Evolutionary conservation across 2,888 invertebrate genomes (phyloP).

Genomic region (Mesorhabditis sp.): DNA sequence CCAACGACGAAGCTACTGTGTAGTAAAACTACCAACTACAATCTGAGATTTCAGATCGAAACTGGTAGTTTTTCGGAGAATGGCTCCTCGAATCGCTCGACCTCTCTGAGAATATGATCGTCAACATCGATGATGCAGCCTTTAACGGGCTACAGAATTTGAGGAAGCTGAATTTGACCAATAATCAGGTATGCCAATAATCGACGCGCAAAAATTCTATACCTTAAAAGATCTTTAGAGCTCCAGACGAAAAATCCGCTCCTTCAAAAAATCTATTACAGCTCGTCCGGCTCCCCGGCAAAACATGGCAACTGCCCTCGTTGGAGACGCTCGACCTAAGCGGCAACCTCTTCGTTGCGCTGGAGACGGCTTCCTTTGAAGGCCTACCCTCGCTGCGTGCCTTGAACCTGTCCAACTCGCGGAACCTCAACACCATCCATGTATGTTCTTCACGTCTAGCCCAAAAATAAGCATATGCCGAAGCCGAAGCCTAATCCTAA

Average conservation of each 20-base stretch:
- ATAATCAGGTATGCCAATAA: slow-evolving; percentile 20
- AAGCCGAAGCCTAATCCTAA: too few relatives aligned
- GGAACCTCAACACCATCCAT: slow-evolving; percentile 31
- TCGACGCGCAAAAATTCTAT: not conserved
- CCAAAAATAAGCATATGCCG: too few relatives aligned
- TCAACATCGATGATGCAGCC: slow-evolving; percentile 34
- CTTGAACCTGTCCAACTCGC: slow-evolving; percentile 28
- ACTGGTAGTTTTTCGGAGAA: slow-evolving; percentile 36
- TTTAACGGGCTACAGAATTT: slow-evolving; percentile 29
- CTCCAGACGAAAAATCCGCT: not conserved
- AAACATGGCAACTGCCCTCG: slow-evolving; percentile 32
- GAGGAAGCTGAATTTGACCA: slow-evolving; percentile 26
- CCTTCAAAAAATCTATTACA: slow-evolving; percentile 9
- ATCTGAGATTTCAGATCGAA: slow-evolving; percentile 25
- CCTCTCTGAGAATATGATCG: slow-evolving; percentile 30
- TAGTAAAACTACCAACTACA: not conserved
- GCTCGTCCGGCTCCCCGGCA: slow-evolving; percentile 30
- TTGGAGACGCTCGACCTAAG: slow-evolving; percentile 26
- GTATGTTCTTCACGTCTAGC: slow-evolving; percentile 8
- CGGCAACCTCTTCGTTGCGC: slow-evolving; percentile 29
- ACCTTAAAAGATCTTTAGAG: not conserved
- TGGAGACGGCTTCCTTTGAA: slow-evolving; percentile 40
- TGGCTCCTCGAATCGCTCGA: slow-evolving; percentile 23
- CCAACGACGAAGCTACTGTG: not conserved
- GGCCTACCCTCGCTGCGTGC: slow-evolving; percentile 25